These are phyloP conservation scores for Bilobella aurantiaca DNA, from an alignment of 1,140 invertebrate genomes.

Conservation along the genomic window DNA sequence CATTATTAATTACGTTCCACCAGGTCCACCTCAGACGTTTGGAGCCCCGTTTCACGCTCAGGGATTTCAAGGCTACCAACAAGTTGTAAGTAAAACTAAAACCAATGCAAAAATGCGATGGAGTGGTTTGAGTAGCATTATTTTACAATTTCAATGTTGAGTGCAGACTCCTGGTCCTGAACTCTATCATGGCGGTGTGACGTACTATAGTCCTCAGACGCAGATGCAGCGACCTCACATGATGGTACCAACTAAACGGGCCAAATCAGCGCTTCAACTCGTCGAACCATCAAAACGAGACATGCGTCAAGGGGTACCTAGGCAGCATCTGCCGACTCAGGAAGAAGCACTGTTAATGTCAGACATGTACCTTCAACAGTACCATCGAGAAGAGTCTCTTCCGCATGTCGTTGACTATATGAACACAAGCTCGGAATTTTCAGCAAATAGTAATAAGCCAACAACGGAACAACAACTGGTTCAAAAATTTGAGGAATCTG, in stretches of 20 bases:
- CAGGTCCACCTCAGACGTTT: conserved; percentile 39
- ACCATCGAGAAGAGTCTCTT: not conserved
- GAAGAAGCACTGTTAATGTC: conserved; percentile 1
- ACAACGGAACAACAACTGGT: not conserved
- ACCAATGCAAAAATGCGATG: not conserved
- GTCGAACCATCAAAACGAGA: conserved; percentile 47
- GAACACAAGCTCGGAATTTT: not conserved
- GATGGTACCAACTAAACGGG: conserved; percentile 40
- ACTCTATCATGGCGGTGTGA: conserved; percentile 48
- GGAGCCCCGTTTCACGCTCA: conserved; percentile 42
- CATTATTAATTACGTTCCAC: conserved; percentile 39
- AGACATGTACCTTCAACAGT: conserved; percentile 1
- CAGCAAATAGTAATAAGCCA: not conserved
- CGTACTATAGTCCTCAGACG: conserved; percentile 47
- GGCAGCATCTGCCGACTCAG: not conserved
- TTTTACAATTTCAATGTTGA: too few species aligned
- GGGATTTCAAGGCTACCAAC: conserved; percentile 30
- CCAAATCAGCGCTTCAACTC: conserved; percentile 51
- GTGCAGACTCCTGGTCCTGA: conserved; percentile 41
- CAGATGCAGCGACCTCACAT: conserved; percentile 39
- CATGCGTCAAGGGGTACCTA: conserved; percentile 1
- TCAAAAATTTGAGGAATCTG: not conserved
- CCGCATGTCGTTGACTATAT: conserved; percentile 1
- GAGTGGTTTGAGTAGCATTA: too few species aligned
- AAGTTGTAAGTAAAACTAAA: conserved; percentile 30